Conservation (phyloP, 2,797 vertebrate species). For the Tenualosa ilisha region DNA sequence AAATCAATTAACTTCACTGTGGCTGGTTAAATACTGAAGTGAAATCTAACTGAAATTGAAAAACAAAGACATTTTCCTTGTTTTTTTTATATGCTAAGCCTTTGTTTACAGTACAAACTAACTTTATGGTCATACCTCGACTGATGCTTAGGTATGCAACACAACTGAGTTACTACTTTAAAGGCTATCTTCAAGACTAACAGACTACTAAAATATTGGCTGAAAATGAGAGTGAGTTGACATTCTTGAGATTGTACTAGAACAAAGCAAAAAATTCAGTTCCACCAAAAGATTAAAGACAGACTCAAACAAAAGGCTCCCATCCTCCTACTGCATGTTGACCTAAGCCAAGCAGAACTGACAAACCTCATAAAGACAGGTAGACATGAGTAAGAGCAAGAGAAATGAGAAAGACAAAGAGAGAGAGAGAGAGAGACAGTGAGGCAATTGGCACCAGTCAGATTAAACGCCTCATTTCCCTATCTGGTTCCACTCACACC, state of each 20-base stretch:
- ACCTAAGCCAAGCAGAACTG: neutral
- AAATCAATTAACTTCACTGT: neutral
- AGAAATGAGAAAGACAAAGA: neutral
- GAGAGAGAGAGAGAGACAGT: slow-evolving; percentile 19
- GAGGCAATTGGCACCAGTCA: slow-evolving; percentile 6
- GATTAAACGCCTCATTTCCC: slow-evolving; percentile 30
- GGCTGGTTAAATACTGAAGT: neutral
- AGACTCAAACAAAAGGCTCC: slow-evolving; percentile 9
- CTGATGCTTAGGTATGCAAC: neutral
- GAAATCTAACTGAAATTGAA: neutral
- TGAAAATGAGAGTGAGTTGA: neutral
- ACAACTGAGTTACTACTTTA: neutral
- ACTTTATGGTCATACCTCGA: neutral
- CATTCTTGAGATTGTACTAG: neutral
- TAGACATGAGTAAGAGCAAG: neutral
- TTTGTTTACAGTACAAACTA: neutral
- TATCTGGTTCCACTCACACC: slow-evolving; percentile 31
- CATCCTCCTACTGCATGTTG: neutral
- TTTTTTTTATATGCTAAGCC: neutral
- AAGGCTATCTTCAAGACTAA: neutral
- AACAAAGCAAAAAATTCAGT: neutral
- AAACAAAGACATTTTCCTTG: neutral
- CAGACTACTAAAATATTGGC: neutral
- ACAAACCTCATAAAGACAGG: neutral
- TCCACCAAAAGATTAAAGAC: neutral